These are phyloP conservation scores for Drosophila tropicalis DNA, from an alignment of 1,140 invertebrate genomes.

Conservation along the genomic window DNA sequence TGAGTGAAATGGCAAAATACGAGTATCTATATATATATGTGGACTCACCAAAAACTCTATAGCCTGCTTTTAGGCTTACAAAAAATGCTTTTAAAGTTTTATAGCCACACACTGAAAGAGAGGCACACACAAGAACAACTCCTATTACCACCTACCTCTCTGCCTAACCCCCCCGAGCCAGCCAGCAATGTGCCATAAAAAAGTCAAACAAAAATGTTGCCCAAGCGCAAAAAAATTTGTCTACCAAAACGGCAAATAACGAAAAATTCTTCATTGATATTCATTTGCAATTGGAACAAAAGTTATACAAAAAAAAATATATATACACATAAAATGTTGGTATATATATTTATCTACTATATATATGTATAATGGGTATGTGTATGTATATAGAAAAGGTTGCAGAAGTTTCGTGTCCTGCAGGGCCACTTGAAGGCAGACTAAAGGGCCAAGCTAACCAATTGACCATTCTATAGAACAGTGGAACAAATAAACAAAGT, in stretches of 20 bases:
- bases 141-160: neutral
- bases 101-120: neutral
- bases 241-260: constrained; percentile 31
- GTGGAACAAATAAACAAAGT: constrained; percentile 4
- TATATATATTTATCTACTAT: constrained; percentile 14
- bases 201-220: constrained; percentile 6
- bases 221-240: constrained; percentile 7
- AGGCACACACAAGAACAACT: too few species aligned
- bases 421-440: constrained; percentile 19
- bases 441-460: constrained; percentile 8
- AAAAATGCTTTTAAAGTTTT: constrained; percentile 48
- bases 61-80: constrained; percentile 36
- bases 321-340: neutral
- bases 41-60: constrained; percentile 30
- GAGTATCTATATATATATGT: neutral
- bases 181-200: neutral
- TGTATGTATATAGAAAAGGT: neutral
- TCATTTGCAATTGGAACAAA: constrained; percentile 44
- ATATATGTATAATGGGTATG: neutral
- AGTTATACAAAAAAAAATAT: constrained; percentile 32
- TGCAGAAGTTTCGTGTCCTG: constrained; percentile 2
- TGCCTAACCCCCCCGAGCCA: neutral
- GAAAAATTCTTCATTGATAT: constrained; percentile 46
- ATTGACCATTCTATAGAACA: constrained; percentile 11
- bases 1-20: neutral